These are phyloP conservation scores for Hylyphantes graminicola DNA, from an alignment of 1,140 invertebrate genomes.

Conservation along the genomic window DNA sequence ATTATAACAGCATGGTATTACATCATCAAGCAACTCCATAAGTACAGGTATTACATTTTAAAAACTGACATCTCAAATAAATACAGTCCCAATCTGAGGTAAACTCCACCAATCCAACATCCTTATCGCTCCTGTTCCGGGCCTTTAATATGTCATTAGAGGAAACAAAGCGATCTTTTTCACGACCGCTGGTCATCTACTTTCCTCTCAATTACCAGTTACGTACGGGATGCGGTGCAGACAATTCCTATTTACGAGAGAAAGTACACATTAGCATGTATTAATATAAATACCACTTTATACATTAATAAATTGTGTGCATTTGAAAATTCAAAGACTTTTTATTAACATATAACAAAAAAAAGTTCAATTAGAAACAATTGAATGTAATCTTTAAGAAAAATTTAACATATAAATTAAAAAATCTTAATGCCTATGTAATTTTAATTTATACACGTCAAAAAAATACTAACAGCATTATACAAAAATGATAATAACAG, in stretches of 20 bases:
- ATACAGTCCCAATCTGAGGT: background rate
- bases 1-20: background rate
- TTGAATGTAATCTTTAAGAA: too few species aligned
- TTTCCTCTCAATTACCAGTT: conserved; percentile 25
- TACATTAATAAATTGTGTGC: too few species aligned
- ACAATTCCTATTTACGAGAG: too few species aligned
- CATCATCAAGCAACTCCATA: background rate
- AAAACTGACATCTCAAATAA: background rate
- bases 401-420: too few species aligned
- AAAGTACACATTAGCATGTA: too few species aligned
- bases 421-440: too few species aligned
- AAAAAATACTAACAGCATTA: background rate
- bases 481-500: background rate
- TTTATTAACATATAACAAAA: too few species aligned
- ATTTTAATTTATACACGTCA: too few species aligned
- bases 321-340: too few species aligned
- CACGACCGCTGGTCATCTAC: background rate
- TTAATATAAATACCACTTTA: too few species aligned
- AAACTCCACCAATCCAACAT: conserved; percentile 9
- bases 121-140: conserved; percentile 4
- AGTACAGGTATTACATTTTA: too few species aligned
- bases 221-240: background rate
- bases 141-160: conserved; percentile 13
- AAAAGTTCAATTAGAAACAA: too few species aligned
- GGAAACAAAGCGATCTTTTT: conserved; percentile 18